Conservation (phyloP, 2,113 vertebrate species). For the Pelmatolapia mariae region DNA sequence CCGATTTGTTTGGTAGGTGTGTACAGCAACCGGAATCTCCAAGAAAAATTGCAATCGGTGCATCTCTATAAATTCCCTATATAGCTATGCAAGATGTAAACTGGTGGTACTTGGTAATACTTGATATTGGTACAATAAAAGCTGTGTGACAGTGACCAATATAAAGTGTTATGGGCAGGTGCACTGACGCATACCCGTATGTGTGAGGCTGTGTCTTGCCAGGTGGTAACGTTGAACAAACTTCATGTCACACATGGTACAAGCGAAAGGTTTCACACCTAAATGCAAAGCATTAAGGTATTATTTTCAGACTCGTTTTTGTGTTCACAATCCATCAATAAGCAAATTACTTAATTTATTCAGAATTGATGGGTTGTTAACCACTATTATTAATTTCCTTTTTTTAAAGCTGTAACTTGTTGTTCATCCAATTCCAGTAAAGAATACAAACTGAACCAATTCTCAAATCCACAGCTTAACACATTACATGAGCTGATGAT, state of each 20-base stretch:
- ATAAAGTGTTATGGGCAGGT: conserved; percentile 37
- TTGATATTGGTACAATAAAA: neutral
- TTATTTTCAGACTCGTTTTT: conserved; percentile 47
- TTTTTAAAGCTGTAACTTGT: neutral
- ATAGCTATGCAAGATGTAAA: neutral
- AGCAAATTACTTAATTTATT: neutral
- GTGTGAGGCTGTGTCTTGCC: conserved; percentile 77
- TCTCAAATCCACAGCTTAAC: conserved; percentile 56
- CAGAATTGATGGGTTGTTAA: conserved; percentile 67
- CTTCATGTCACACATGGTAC: conserved; percentile 77
- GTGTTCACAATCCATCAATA: conserved; percentile 63
- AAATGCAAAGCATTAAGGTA: conserved; percentile 65
- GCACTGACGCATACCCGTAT: conserved; percentile 71
- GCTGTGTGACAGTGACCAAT: neutral
- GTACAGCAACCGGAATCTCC: neutral
- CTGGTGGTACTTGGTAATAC: neutral
- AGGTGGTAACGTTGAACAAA: conserved; percentile 78
- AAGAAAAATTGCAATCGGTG: neutral
- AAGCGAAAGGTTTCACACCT: conserved; percentile 78
- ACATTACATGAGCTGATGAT: conserved; percentile 70
- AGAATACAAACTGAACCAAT: conserved; percentile 14
- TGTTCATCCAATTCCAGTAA: conserved; percentile 1
- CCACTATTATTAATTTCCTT: conserved; percentile 4
- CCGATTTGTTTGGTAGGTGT: neutral
- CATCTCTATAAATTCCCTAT: neutral